phyloP scores from a whole-genome alignment of 2,888 invertebrate genomes.

The Portevinia maculata region DNA sequence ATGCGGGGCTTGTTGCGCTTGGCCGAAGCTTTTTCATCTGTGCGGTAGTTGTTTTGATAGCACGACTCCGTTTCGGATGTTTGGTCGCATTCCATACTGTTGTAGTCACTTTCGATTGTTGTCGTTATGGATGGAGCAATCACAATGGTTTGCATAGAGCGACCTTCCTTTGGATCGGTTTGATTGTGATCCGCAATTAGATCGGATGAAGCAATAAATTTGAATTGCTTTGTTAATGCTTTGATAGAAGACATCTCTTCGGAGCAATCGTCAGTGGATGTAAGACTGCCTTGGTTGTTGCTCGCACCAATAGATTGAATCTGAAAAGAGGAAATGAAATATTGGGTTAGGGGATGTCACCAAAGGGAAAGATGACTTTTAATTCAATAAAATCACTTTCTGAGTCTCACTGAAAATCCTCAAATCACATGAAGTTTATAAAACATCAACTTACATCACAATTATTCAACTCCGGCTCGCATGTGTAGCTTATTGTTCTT shows the following conservation, averaged over 20 bases:
- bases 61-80: slow-evolving; percentile 85
- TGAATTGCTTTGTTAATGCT: slow-evolving; percentile 80
- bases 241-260: slow-evolving; percentile 79
- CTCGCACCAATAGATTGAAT: slow-evolving; percentile 51
- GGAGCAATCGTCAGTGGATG: slow-evolving; percentile 75
- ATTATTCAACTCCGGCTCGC: slow-evolving; percentile 64
- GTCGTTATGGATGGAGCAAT: slow-evolving; percentile 78
- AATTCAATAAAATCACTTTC: too few relatives aligned
- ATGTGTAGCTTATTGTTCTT: slow-evolving; percentile 83
- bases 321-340: slow-evolving; percentile 22
- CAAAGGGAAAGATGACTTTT: too few relatives aligned
- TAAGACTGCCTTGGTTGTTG: slow-evolving; percentile 67
- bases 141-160: slow-evolving; percentile 69
- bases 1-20: slow-evolving; percentile 70
- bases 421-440: too few relatives aligned
- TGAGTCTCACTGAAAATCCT: not conserved
- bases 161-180: slow-evolving; percentile 35
- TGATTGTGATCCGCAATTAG: slow-evolving; percentile 79
- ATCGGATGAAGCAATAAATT: slow-evolving; percentile 79
- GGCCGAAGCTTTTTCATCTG: slow-evolving; percentile 16
- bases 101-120: slow-evolving; percentile 78
- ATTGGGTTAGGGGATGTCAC: too few relatives aligned
- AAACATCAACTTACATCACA: slow-evolving; percentile 49
- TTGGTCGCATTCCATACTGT: slow-evolving; percentile 85
- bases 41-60: slow-evolving; percentile 74